Conservation (phyloP, 2,888 invertebrate genomes). For the Stenurella melanura region DNA sequence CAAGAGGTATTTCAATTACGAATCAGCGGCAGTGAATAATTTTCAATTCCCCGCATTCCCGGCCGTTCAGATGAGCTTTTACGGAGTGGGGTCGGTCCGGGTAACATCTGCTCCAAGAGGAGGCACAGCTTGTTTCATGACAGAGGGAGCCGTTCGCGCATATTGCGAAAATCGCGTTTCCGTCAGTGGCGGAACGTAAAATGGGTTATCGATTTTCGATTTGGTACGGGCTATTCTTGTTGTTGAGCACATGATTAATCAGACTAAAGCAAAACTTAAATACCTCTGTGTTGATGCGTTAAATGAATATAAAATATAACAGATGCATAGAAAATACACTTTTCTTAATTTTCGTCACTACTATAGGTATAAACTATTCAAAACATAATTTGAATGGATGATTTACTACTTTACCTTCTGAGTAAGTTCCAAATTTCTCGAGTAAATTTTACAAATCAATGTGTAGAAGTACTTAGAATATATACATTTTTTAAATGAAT, state of each 20-base stretch:
- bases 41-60: slow-evolving; percentile 65
- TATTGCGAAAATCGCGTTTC: slow-evolving; percentile 54
- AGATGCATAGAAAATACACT: neutral
- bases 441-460: no score
- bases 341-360: neutral
- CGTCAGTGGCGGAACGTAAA: slow-evolving; percentile 43
- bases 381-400: no score
- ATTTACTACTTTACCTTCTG: no score
- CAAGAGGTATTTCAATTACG: slow-evolving; percentile 68
- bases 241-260: neutral
- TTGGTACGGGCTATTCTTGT: neutral
- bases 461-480: no score
- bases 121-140: slow-evolving; percentile 60
- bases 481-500: no score
- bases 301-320: neutral
- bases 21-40: slow-evolving; percentile 67
- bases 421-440: no score
- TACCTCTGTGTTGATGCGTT: neutral
- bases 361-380: no score
- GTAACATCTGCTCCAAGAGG: slow-evolving; percentile 66
- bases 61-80: slow-evolving; percentile 53
- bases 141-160: slow-evolving; percentile 46
- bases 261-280: neutral
- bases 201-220: slow-evolving; percentile 3
- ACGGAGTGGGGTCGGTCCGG: slow-evolving; percentile 52